These are phyloP conservation scores for Dendrolimus houi DNA, from an alignment of 2,888 invertebrate genomes.

Conservation along the genomic window DNA sequence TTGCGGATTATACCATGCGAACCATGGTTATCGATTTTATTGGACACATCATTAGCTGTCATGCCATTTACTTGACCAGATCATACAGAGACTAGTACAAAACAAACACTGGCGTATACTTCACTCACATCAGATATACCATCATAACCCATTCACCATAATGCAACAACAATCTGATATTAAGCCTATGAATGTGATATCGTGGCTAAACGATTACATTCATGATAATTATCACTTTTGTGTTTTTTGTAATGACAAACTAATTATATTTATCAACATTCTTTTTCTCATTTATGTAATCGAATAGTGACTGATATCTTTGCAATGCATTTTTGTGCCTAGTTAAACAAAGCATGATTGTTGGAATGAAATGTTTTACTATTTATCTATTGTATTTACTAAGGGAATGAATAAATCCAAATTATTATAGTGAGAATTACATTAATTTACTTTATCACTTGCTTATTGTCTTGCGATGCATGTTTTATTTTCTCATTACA, in stretches of 20 bases:
- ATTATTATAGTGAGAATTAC: too few species aligned
- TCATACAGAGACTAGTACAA: constrained; percentile 65
- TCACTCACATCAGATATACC: constrained; percentile 69
- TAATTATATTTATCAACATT: too few species aligned
- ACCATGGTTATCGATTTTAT: constrained; percentile 30
- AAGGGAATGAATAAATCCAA: constrained; percentile 5
- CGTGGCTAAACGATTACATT: constrained; percentile 45
- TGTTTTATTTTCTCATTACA: constrained; percentile 33
- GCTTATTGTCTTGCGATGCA: constrained; percentile 60
- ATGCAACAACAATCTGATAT: constrained; percentile 47
- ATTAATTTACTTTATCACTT: constrained; percentile 19
- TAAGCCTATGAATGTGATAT: constrained; percentile 65
- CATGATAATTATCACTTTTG: constrained; percentile 16
- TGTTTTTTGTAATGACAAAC: constrained; percentile 6
- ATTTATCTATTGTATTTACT: constrained; percentile 13
- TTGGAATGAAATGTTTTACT: constrained; percentile 21
- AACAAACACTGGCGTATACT: constrained; percentile 68
- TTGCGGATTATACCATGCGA: constrained; percentile 13
- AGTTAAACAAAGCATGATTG: constrained; percentile 42
- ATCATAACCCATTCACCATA: constrained; percentile 61
- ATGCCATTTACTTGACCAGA: constrained; percentile 58
- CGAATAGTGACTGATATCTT: constrained; percentile 39
- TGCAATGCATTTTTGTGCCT: constrained; percentile 47
- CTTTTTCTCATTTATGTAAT: constrained; percentile 31
- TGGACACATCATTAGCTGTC: constrained; percentile 61